Percentiles rank a stretch among this genome's conserved stretches.
These are phyloP conservation scores for Hydrotaea cyrtoneurina DNA, from an alignment of 2,888 invertebrate species.

Conservation along the genomic window DNA sequence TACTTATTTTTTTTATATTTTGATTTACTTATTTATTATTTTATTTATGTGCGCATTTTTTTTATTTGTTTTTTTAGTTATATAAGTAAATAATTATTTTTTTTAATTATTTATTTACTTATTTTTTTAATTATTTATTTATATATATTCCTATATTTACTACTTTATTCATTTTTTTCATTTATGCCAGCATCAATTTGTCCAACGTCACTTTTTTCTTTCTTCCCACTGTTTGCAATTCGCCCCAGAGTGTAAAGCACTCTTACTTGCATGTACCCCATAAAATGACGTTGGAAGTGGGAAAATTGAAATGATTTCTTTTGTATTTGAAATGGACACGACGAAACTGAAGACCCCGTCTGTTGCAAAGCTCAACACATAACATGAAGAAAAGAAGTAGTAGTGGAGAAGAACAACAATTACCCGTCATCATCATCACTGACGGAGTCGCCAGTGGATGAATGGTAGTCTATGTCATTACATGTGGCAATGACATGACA, in stretches of 20 bases:
- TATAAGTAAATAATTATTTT: no score
- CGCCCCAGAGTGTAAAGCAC: neutral
- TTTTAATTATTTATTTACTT: no score
- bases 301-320: conserved; percentile 34
- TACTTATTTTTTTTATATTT: no score
- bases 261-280: neutral
- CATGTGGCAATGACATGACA: conserved; percentile 45
- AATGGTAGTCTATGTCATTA: conserved; percentile 5
- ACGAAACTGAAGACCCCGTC: neutral
- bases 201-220: no score
- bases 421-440: conserved; percentile 22
- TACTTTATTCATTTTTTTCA: neutral
- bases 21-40: no score
- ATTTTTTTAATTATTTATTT: no score
- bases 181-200: no score
- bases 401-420: conserved; percentile 23
- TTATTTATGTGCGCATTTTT: no score
- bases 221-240: neutral
- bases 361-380: neutral
- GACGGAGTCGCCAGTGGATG: neutral
- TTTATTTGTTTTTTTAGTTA: no score
- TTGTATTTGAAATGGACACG: neutral
- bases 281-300: neutral
- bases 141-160: no score
- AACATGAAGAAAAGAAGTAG: neutral